Percentiles rank a stretch among this genome's conserved stretches.
Conservation (phyloP, 2,888 invertebrate genomes). For the Adelognathus sp. region DNA sequence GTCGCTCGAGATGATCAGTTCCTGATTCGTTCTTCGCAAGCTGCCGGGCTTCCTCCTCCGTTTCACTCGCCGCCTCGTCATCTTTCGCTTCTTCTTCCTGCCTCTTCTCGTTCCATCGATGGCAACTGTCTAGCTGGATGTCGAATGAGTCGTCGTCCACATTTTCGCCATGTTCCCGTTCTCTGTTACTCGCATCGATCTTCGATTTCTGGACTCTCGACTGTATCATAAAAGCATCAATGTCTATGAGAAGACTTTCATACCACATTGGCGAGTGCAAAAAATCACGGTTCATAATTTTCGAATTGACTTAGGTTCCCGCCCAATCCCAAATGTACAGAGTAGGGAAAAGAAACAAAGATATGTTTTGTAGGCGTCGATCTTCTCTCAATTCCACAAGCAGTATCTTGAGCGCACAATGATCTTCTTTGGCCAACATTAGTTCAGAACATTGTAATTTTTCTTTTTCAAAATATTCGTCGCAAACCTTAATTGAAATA, state of each 20-base stretch:
- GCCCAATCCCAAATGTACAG: too few species aligned
- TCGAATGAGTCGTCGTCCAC: slow-evolving; percentile 26
- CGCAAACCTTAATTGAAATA: too few species aligned
- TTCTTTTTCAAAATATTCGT: too few species aligned
- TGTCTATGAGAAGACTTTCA: slow-evolving; percentile 29
- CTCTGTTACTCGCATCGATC: slow-evolving; percentile 25
- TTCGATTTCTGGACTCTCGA: slow-evolving; percentile 28
- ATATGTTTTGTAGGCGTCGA: too few species aligned
- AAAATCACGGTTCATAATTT: too few species aligned
- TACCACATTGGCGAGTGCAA: too few species aligned
- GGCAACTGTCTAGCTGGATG: slow-evolving; percentile 1
- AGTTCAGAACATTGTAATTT: too few species aligned
- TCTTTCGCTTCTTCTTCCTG: slow-evolving; percentile 4
- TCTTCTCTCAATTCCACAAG: too few species aligned
- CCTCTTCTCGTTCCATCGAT: slow-evolving; percentile 10
- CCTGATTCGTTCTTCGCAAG: slow-evolving; percentile 25
- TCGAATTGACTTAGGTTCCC: too few species aligned
- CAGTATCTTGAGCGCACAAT: too few species aligned
- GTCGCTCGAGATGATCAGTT: background rate
- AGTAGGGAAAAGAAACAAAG: too few species aligned
- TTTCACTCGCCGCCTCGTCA: slow-evolving; percentile 21
- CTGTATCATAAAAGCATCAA: slow-evolving; percentile 13
- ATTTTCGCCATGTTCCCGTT: slow-evolving; percentile 23
- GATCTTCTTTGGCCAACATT: too few species aligned
- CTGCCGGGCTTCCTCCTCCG: slow-evolving; percentile 43